Evolutionary conservation across 2,888 invertebrate genomes (phyloP).

Genomic region (Zaprionus obscuricornis): DNA sequence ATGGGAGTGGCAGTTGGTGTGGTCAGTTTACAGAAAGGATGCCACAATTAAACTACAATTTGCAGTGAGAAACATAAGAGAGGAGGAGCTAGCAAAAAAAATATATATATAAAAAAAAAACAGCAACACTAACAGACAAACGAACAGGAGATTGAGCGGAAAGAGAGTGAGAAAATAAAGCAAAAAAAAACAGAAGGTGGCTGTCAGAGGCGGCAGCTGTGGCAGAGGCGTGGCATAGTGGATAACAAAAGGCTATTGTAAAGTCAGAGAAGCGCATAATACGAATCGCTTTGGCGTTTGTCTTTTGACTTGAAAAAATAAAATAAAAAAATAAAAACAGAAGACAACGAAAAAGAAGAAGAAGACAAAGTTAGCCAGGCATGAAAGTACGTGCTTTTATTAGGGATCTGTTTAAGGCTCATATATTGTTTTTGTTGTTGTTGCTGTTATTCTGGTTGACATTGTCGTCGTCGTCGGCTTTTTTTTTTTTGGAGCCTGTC

Average conservation of each 20-base stretch:
- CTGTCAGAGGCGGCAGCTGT: not conserved
- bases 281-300: slow-evolving; percentile 24
- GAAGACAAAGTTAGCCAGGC: slow-evolving; percentile 7
- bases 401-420: slow-evolving; percentile 10
- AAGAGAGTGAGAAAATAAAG: too few relatives aligned
- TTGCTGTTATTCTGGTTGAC: too few relatives aligned
- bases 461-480: too few relatives aligned
- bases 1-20: too few relatives aligned
- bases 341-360: too few relatives aligned
- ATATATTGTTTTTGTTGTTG: slow-evolving; percentile 3
- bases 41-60: slow-evolving; percentile 65
- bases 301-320: slow-evolving; percentile 14
- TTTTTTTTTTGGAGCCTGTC: not conserved
- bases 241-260: slow-evolving; percentile 3
- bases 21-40: slow-evolving; percentile 26
- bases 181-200: not conserved
- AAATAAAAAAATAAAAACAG: too few relatives aligned
- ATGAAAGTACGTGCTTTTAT: slow-evolving; percentile 25
- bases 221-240: not conserved
- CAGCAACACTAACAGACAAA: too few relatives aligned
- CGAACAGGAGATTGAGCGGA: too few relatives aligned
- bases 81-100: not conserved
- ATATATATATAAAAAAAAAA: too few relatives aligned
- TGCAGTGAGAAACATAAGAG: slow-evolving; percentile 6
- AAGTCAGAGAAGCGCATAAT: slow-evolving; percentile 43